Evolutionary conservation across 2,797 vertebrate species (phyloP).

Genomic region (Acipenser ruthenus): DNA sequence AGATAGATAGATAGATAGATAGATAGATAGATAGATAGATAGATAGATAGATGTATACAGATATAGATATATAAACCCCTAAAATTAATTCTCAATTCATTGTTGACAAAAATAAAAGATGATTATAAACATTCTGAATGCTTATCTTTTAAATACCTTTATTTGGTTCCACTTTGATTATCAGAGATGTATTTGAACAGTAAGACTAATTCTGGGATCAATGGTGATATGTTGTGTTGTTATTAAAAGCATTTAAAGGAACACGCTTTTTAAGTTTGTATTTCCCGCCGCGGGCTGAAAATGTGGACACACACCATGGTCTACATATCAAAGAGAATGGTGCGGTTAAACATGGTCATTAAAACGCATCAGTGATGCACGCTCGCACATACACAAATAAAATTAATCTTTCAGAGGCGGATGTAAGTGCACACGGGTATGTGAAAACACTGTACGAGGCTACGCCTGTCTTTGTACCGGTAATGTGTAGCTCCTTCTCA

Average conservation of each 20-base stretch:
- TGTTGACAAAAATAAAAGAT: too few species aligned
- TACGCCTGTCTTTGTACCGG: background rate
- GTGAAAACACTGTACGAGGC: background rate
- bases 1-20: background rate
- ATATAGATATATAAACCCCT: too few species aligned
- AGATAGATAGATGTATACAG: too few species aligned
- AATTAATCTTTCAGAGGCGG: conserved; percentile 9
- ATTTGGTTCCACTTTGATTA: too few species aligned
- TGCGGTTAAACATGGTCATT: conserved; percentile 9
- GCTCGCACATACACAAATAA: conserved; percentile 9
- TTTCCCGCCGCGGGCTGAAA: background rate
- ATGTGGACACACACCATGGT: too few species aligned
- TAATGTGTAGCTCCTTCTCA: conserved; percentile 5
- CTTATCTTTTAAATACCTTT: too few species aligned
- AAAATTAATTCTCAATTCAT: too few species aligned
- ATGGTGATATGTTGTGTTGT: too few species aligned
- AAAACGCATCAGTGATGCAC: background rate
- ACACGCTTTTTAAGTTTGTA: conserved; percentile 1
- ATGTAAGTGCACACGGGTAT: conserved; percentile 6
- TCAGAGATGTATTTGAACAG: too few species aligned
- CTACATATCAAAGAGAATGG: background rate
- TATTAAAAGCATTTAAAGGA: background rate
- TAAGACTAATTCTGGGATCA: too few species aligned
- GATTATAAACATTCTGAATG: too few species aligned
- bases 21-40: background rate